Base-by-base conservation (phyloP, 1,140 invertebrate genomes). In the Phthorimaea operculella region DNA sequence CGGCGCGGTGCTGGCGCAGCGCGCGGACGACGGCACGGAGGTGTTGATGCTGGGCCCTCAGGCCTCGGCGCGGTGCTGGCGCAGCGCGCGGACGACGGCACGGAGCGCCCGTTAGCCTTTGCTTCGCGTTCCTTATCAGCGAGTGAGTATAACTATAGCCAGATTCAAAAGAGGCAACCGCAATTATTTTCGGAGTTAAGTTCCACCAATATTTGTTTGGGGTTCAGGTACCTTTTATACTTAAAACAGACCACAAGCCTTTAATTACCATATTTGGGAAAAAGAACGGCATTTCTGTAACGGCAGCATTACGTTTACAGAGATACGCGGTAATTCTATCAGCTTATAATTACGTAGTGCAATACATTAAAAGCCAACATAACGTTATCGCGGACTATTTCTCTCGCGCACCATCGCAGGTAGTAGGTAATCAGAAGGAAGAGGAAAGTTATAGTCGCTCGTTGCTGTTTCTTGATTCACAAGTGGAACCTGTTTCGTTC, bases 151-250 rank as follows among this genome's bases (percentile, higher is more conserved):
- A 85, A 85, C 34, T 87, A 87, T 57, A 76, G 72, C 11, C 78
- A 87, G 61, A 79, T 87, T 2, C 83, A 54, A 77, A 80, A 56
- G 86, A 89, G 63, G 67, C 83, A 4, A 63, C 87, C 2, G 81
- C 86, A 4, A 83, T 87, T 45, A 68, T 88, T 4, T 88, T 85
- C 58, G 72, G 70, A 6, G 64, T 75, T 4, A 55, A 68, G 34
- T 87, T 85, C 66, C 76, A 79, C 55, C 71, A 83, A 51, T 86
- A 77, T 63, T 50, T 86, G 9, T 80, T 70, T 60, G 79, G 72
- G 1, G 50, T 64, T 8, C 15, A 59, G 10, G 58, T 54, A 6
- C 68, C 66, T 14, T 66, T 66, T 44, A 52, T 60, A 28, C 39
- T 66, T 17, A 56, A 51, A 39, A 66, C 63, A 0, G 58, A 66